Percentiles rank a stretch among this genome's conserved stretches.
Evolutionary conservation across 2,113 vertebrate species (phyloP).

Genomic region (Syrrhaptes paradoxus): DNA sequence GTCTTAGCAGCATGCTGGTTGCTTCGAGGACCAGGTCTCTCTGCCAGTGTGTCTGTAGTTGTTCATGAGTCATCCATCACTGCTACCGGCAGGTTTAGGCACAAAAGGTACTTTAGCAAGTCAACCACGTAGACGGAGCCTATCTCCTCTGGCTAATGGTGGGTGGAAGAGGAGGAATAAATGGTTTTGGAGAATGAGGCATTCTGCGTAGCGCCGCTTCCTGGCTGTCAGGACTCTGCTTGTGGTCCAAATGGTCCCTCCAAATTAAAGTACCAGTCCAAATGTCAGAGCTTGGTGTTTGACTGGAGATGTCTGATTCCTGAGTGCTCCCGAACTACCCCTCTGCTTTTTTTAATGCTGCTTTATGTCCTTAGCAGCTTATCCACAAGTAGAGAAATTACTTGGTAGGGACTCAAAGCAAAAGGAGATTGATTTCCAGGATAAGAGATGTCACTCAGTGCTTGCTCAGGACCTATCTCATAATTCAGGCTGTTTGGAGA

Average conservation of each 20-base stretch:
- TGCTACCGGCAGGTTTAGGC: not conserved
- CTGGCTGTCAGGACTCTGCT: not conserved
- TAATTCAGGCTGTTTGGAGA: not conserved
- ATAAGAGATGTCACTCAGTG: not conserved
- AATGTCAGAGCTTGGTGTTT: accelerated
- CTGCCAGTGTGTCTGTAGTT: not conserved
- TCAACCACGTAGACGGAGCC: not conserved
- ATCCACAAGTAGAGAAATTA: not conserved
- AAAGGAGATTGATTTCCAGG: not conserved
- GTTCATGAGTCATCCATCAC: accelerated
- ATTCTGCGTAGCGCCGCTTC: not conserved
- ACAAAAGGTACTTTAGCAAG: not conserved
- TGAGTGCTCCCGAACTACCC: accelerated
- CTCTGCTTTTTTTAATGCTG: not conserved
- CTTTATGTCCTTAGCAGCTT: not conserved
- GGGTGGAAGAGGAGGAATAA: not conserved
- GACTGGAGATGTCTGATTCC: accelerated
- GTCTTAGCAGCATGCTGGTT: not conserved
- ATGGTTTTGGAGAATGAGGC: not conserved
- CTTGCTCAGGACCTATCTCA: not conserved
- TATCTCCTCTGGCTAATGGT: not conserved
- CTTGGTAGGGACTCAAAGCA: not conserved
- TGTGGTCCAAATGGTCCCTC: accelerated
- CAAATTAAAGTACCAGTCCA: not conserved
- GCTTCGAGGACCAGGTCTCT: not conserved